These are phyloP conservation scores for Brachionus rotundiformis DNA, from an alignment of 1,140 invertebrate genomes.

Conservation along the genomic window DNA sequence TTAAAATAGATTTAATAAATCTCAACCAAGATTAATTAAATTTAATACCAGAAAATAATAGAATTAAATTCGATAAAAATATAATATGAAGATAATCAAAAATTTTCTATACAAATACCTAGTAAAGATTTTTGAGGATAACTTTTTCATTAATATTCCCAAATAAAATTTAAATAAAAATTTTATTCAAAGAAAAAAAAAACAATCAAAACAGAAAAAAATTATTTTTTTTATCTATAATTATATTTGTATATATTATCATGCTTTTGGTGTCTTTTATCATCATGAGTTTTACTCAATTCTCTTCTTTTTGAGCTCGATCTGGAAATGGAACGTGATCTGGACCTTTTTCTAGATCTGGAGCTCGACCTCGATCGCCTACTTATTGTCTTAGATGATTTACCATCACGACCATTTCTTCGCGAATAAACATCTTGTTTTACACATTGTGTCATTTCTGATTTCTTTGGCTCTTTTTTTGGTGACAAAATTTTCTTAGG, in stretches of 20 bases:
- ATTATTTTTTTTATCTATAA: not conserved
- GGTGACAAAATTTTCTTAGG: not conserved
- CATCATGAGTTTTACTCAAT: not conserved
- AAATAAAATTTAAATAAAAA: too few relatives aligned
- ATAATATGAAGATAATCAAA: too few relatives aligned
- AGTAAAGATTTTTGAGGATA: too few relatives aligned
- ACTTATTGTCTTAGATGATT: not conserved
- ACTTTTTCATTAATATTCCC: too few relatives aligned
- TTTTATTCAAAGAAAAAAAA: too few relatives aligned
- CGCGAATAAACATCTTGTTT: not conserved
- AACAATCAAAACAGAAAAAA: not conserved
- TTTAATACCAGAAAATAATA: too few relatives aligned
- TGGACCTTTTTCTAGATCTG: not conserved
- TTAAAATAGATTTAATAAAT: too few relatives aligned
- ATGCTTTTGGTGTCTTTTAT: not conserved
- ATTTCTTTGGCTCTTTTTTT: not conserved
- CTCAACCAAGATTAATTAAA: too few relatives aligned
- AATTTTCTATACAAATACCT: too few relatives aligned
- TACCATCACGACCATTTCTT: not conserved
- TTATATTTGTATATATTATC: not conserved
- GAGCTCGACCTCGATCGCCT: not conserved
- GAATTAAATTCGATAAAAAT: too few relatives aligned
- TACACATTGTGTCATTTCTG: not conserved
- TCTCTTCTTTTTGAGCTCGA: not conserved
- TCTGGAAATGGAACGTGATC: slow-evolving; percentile 6